Evolutionary conservation across 2,888 invertebrate genomes (phyloP), one percentile per base, ranked within the genome.

Genomic region (Buathra laborator): DNA sequence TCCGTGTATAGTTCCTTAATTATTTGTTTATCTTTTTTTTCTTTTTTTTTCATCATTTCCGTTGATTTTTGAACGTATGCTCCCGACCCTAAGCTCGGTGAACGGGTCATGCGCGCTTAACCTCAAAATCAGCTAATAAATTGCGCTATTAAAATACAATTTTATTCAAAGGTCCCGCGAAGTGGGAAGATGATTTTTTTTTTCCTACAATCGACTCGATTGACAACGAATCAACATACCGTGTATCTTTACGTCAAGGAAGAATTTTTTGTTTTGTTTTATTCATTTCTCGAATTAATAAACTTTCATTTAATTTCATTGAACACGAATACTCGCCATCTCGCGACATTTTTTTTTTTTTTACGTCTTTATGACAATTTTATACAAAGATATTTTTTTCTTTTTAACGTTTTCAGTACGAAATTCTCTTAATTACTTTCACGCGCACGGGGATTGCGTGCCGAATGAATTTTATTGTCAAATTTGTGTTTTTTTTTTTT

Each of bases 41-140:
- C 9, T 46, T 37, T 74, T 6, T 56, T 62, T 44, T 71, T 74
- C 89, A 88, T 90, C 24, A 56, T 90, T 87, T 90, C 90, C 88
- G 86, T 89, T 64, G 59, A 72, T 85, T 86, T 85, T 86, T 86
- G 77, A 87, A 86, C 82, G 86, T 86, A 86, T 82, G 88, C 87
- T 88, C 80, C 77, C 86, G 88, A 88, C 77, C 88, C 77, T 86
- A 85, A 88, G 87, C 83, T 81, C 79, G 74, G 84, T 85, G 51
- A 81, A 86, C 79, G 78, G 77, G 66, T 77, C 75, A 67, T 82
- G 48, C 59, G 79, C 74, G 78, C 79, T 37, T 76, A 29, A 66
- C 79, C 82, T 56, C 37, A 81, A 85, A 76, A 75, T 37, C 43
- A 59, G 66, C 37, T 37, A 24, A 29, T 46, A 53, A 81, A 68